A percentile compares a stretch with the other conserved stretches of the same genome.
Evolutionary conservation across 2,797 vertebrate species (phyloP).

Genomic region (Chiloscyllium punctatum): DNA sequence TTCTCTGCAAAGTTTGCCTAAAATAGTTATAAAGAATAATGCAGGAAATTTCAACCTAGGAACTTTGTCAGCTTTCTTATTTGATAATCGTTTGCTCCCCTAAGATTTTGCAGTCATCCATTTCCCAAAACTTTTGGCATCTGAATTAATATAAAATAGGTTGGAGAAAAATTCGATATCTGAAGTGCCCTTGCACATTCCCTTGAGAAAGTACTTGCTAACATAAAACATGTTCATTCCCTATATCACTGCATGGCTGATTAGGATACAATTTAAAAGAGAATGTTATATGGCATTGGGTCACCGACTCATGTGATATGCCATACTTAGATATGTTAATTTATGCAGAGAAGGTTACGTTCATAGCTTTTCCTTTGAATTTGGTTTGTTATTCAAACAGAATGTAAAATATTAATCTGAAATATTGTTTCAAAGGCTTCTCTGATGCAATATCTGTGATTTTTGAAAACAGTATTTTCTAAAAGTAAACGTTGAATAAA

Average conservation of each 20-base stretch:
- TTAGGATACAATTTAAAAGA: constrained; percentile 30
- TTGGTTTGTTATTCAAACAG: constrained; percentile 45
- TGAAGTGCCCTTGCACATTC: constrained; percentile 25
- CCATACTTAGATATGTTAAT: constrained; percentile 45
- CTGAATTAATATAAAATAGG: constrained; percentile 34
- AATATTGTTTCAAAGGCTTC: constrained; percentile 50
- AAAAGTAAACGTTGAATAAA: constrained; percentile 46
- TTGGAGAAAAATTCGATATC: constrained; percentile 34
- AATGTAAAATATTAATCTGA: constrained; percentile 52
- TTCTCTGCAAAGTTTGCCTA: background rate
- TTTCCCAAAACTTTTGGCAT: constrained; percentile 31
- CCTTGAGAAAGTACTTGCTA: constrained; percentile 30
- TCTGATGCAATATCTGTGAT: constrained; percentile 43
- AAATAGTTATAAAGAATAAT: background rate
- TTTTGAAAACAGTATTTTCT: constrained; percentile 46
- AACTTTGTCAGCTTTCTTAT: constrained; percentile 45
- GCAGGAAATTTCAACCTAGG: constrained; percentile 45
- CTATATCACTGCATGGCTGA: constrained; percentile 34
- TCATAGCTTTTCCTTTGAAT: constrained; percentile 47
- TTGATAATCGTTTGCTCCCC: constrained; percentile 49
- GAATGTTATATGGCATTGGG: constrained; percentile 23
- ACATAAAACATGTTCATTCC: constrained; percentile 37
- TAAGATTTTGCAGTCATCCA: constrained; percentile 39
- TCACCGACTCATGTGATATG: constrained; percentile 35
- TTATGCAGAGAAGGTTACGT: constrained; percentile 47